These are phyloP conservation scores for Limnephilus auricula DNA, from an alignment of 2,888 invertebrate species.

Conservation along the genomic window DNA sequence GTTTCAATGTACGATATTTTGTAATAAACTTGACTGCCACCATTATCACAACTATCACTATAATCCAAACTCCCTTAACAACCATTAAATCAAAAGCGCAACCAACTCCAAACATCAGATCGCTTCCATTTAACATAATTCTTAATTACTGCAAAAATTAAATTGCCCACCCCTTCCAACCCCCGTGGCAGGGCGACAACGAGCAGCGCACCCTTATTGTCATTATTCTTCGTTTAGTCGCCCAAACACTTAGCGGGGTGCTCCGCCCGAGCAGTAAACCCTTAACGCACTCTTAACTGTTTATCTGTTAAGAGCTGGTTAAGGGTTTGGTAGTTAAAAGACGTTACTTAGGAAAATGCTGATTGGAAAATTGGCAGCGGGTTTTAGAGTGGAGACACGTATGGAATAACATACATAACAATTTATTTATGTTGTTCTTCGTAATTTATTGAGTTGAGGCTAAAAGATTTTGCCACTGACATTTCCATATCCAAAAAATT, in stretches of 20 bases:
- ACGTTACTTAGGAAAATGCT: constrained; percentile 2
- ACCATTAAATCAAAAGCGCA: not conserved
- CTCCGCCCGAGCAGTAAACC: not conserved
- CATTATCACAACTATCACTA: not conserved
- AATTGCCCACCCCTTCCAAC: not conserved
- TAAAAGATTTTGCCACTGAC: no score
- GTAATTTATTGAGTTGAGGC: not conserved
- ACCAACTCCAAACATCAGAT: not conserved
- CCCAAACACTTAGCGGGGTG: constrained; percentile 52
- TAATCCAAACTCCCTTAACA: not conserved
- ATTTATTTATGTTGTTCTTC: not conserved
- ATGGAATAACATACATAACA: not conserved
- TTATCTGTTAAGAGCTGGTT: constrained; percentile 2
- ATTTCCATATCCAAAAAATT: no score
- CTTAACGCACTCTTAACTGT: constrained; percentile 37
- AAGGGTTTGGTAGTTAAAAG: not conserved
- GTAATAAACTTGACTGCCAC: not conserved
- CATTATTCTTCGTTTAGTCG: constrained; percentile 52
- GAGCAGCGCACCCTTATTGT: constrained; percentile 4
- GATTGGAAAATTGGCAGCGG: not conserved
- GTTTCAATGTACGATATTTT: not conserved
- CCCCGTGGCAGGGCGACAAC: not conserved
- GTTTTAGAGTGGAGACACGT: not conserved
- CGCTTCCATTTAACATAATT: not conserved
- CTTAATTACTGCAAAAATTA: constrained; percentile 34